Percentiles rank a stretch among this genome's conserved stretches.
Evolutionary conservation across 2,888 invertebrate genomes (phyloP).

Genomic region (Pteria penguin): DNA sequence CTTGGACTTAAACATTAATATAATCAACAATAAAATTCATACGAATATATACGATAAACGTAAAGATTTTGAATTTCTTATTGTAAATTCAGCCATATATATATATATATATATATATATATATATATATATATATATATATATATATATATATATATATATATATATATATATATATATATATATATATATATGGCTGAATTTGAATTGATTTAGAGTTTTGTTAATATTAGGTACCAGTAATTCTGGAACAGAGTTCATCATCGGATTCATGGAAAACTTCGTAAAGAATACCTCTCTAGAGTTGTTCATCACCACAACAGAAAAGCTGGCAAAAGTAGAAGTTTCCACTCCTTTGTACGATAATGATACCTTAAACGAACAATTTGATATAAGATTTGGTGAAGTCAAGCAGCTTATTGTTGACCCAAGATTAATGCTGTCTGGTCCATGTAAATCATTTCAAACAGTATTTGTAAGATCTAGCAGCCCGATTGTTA

Average conservation of each 20-base stretch:
- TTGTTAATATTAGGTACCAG: no score
- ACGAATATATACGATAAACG: not conserved
- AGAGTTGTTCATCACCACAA: not conserved
- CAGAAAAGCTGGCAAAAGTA: not conserved
- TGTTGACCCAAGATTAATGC: not conserved
- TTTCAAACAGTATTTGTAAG: not conserved
- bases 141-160: no score
- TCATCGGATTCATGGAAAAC: not conserved
- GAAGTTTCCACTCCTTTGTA: not conserved
- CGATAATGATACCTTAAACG: not conserved
- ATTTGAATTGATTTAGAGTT: no score
- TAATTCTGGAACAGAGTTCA: not conserved
- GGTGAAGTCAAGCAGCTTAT: not conserved
- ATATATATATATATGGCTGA: no score
- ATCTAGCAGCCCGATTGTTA: not conserved
- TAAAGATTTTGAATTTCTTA: not conserved
- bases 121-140: no score
- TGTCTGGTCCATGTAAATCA: not conserved
- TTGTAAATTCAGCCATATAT: no score
- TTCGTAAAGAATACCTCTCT: not conserved
- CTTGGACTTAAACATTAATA: not conserved
- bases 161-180: no score
- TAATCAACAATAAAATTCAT: not conserved
- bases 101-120: no score
- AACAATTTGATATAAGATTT: not conserved